Percentiles rank a stretch among this genome's conserved stretches.
Evolutionary conservation across 2,113 vertebrate genomes (phyloP).

Genomic region (Channa argus): DNA sequence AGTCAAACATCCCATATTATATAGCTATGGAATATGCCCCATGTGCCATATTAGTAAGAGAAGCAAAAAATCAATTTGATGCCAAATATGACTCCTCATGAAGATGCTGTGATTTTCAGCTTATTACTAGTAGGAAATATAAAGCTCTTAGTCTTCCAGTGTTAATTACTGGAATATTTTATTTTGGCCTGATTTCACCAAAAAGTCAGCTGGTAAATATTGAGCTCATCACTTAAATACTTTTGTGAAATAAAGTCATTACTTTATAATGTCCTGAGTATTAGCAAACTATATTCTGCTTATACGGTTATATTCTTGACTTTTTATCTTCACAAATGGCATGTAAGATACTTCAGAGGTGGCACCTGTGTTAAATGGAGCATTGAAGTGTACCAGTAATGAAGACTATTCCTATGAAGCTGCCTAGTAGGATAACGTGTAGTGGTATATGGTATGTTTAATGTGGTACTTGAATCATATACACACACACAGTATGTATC

Average conservation of each 20-base stretch:
- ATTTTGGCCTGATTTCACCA: constrained; percentile 26
- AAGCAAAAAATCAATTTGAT: constrained; percentile 45
- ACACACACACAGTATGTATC: constrained; percentile 24
- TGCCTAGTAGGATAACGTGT: constrained; percentile 69
- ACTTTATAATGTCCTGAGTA: constrained; percentile 25
- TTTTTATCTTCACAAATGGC: constrained; percentile 1
- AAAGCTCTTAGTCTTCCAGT: constrained; percentile 37
- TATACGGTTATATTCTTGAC: constrained; percentile 5
- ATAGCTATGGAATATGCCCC: constrained; percentile 31
- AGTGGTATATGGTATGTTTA: constrained; percentile 60
- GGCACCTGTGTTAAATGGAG: constrained; percentile 43
- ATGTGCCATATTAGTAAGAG: constrained; percentile 57
- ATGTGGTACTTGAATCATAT: constrained; percentile 75
- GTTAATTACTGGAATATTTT: constrained; percentile 27
- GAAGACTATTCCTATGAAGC: constrained; percentile 70
- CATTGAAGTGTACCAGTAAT: constrained; percentile 67
- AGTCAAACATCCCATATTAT: constrained; percentile 3
- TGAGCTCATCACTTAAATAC: constrained; percentile 6
- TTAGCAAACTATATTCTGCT: constrained; percentile 31
- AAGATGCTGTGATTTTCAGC: constrained; percentile 42
- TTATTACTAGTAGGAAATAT: constrained; percentile 47
- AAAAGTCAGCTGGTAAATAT: constrained; percentile 12
- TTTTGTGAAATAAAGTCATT: constrained; percentile 17
- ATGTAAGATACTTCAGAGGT: constrained; percentile 35
- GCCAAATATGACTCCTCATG: constrained; percentile 73